Conservation (phyloP, 2,888 invertebrate genomes). For the Mythimna lalbum region DNA sequence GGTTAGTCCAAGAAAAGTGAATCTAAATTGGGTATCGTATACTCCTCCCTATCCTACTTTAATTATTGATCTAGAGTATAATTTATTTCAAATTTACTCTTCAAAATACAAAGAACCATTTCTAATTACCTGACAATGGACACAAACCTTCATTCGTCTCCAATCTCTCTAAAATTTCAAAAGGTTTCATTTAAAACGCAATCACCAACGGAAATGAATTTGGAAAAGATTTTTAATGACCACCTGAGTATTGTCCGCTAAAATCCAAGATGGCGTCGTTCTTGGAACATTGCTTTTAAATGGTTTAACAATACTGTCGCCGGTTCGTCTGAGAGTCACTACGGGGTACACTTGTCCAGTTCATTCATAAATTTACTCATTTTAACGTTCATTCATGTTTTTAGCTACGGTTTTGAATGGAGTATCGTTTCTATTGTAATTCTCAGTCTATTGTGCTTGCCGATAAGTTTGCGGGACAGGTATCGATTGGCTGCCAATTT, state of each 20-base stretch:
- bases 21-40: too few relatives aligned
- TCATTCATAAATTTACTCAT: slow-evolving; percentile 75
- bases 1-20: too few relatives aligned
- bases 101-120: slow-evolving; percentile 26
- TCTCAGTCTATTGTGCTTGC: slow-evolving; percentile 65
- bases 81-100: slow-evolving; percentile 36
- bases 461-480: slow-evolving; percentile 73
- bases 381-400: slow-evolving; percentile 80
- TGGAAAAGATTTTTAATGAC: slow-evolving; percentile 84
- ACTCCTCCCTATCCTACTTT: not conserved
- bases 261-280: slow-evolving; percentile 66
- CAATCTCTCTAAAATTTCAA: slow-evolving; percentile 45
- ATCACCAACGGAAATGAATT: slow-evolving; percentile 83
- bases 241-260: slow-evolving; percentile 76
- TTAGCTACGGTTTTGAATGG: slow-evolving; percentile 81
- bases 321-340: slow-evolving; percentile 76
- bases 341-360: slow-evolving; percentile 78
- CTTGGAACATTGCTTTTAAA: slow-evolving; percentile 78
- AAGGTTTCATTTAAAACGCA: slow-evolving; percentile 63
- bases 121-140: slow-evolving; percentile 41
- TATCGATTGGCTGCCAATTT: slow-evolving; percentile 62
- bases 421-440: slow-evolving; percentile 73
- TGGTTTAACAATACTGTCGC: slow-evolving; percentile 77
- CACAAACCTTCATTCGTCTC: slow-evolving; percentile 39
- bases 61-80: not conserved